Evolutionary conservation across 2,113 vertebrate genomes (phyloP).

Genomic region (Lamprologus callipterus): DNA sequence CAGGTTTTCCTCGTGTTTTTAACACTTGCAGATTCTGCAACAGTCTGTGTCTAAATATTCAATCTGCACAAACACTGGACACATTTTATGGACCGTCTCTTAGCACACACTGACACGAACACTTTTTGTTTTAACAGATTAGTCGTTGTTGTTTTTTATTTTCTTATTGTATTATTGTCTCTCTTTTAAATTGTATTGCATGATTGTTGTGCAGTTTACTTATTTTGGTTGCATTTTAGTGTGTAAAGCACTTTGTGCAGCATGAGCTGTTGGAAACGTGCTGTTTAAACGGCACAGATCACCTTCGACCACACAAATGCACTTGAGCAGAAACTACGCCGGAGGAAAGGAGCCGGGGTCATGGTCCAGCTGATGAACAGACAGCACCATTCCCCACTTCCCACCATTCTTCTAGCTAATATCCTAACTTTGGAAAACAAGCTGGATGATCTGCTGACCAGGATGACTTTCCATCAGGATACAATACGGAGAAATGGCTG

Average conservation of each 20-base stretch:
- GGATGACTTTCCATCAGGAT: background rate
- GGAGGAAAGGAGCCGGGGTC: background rate
- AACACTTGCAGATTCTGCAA: background rate
- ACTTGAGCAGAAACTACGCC: rapidly evolving
- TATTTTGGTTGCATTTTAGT: background rate
- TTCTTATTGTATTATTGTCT: rapidly evolving
- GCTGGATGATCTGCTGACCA: background rate
- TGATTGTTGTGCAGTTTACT: background rate
- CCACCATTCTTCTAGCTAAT: rapidly evolving
- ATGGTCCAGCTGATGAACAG: background rate
- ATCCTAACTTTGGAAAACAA: rapidly evolving
- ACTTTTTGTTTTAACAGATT: rapidly evolving
- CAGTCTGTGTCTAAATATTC: background rate
- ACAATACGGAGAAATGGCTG: rapidly evolving
- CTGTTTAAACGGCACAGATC: background rate
- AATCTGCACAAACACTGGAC: background rate
- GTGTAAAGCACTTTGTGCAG: background rate
- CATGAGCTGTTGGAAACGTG: background rate
- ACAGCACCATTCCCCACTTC: rapidly evolving
- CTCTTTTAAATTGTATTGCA: background rate
- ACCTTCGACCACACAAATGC: background rate
- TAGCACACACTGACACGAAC: rapidly evolving
- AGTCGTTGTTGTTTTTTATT: background rate
- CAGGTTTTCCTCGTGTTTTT: rapidly evolving
- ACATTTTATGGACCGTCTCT: rapidly evolving